Conservation (phyloP, 2,888 invertebrate genomes). For the Pantelozetes paolii region DNA sequence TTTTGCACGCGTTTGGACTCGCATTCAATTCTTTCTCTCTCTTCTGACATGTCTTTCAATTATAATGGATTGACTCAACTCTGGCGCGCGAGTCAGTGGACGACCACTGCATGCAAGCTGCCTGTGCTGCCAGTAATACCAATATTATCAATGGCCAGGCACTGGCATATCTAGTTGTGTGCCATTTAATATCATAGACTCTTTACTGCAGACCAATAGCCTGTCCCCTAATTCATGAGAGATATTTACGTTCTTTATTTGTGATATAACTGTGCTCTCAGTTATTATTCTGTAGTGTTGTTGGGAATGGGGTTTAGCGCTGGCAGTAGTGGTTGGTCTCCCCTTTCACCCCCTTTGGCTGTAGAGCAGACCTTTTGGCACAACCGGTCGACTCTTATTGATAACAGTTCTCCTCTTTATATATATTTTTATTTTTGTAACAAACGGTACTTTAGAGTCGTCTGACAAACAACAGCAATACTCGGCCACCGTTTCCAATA, state of each 20-base stretch:
- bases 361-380: slow-evolving; percentile 18
- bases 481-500: neutral
- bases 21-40: neutral
- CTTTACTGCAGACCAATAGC: neutral
- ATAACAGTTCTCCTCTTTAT: neutral
- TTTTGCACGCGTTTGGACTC: slow-evolving; percentile 7
- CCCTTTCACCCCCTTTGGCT: slow-evolving; percentile 16
- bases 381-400: slow-evolving; percentile 10
- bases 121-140: neutral
- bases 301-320: slow-evolving; percentile 4
- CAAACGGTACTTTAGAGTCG: neutral
- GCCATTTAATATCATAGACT: slow-evolving; percentile 16
- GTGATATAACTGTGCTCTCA: slow-evolving; percentile 1
- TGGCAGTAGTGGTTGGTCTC: neutral
- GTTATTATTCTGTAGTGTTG: neutral
- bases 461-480: neutral
- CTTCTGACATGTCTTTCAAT: slow-evolving; percentile 17
- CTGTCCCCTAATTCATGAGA: neutral
- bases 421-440: slow-evolving; percentile 1
- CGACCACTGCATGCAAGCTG: neutral
- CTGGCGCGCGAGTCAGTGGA: neutral
- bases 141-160: no score
- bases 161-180: neutral
- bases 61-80: slow-evolving; percentile 7
- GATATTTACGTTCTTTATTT: neutral